phyloP scores from a whole-genome alignment of 2,113 vertebrate species.

The Pelecanoides urinatrix region DNA sequence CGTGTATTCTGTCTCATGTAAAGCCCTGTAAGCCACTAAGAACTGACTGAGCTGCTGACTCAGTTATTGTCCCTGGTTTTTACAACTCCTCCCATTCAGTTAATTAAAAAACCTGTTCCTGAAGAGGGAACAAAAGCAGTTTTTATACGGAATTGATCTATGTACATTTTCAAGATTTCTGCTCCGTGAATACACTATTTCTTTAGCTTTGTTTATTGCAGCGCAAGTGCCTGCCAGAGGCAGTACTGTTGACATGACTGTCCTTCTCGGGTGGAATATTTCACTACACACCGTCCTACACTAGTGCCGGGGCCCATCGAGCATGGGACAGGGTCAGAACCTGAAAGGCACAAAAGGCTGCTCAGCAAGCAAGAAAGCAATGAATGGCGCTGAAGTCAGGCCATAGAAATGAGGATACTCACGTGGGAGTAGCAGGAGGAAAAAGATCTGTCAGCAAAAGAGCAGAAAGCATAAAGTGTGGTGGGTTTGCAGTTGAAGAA shows the following conservation, averaged over 20 bases:
- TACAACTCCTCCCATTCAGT: conserved; percentile 45
- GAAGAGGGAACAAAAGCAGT: conserved; percentile 54
- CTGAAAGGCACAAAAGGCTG: conserved; percentile 57
- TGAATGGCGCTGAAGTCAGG: conserved; percentile 29
- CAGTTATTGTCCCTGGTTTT: conserved; percentile 40
- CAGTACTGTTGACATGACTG: conserved; percentile 39
- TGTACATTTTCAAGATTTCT: conserved; percentile 56
- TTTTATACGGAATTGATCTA: conserved; percentile 42
- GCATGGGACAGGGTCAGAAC: conserved; percentile 63
- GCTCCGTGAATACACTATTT: conserved; percentile 49
- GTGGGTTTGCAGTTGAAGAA: neutral
- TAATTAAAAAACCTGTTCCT: conserved; percentile 61
- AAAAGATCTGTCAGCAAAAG: conserved; percentile 42
- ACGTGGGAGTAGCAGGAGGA: conserved; percentile 22
- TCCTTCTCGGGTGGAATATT: conserved; percentile 37
- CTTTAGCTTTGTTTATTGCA: conserved; percentile 49
- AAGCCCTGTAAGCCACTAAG: conserved; percentile 38
- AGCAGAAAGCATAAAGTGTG: neutral
- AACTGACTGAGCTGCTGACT: conserved; percentile 43
- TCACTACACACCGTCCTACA: conserved; percentile 42
- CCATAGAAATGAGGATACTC: neutral
- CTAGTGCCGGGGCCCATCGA: conserved; percentile 13
- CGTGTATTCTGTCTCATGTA: neutral
- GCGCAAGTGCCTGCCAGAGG: conserved; percentile 39
- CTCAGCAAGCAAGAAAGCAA: conserved; percentile 2